Conservation (phyloP, 2,888 invertebrate genomes). For the Cerastoderma edule region DNA sequence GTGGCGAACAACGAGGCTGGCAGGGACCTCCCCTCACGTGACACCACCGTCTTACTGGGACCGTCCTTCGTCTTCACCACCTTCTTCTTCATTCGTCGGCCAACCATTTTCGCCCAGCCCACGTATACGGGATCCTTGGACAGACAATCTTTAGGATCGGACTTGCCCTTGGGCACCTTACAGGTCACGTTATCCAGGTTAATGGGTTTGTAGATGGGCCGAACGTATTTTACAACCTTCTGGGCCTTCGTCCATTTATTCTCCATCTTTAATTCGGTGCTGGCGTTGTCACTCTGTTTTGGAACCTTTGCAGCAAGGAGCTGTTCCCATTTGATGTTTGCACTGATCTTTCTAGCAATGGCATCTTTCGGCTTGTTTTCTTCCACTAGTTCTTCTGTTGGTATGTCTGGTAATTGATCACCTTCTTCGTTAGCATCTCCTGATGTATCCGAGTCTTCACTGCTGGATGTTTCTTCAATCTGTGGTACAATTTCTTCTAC, state of each 20-base stretch:
- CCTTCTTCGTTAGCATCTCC: constrained; percentile 7
- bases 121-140: constrained; percentile 48
- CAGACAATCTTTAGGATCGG: constrained; percentile 52
- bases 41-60: constrained; percentile 26
- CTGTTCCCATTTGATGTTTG: constrained; percentile 20
- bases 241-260: constrained; percentile 23
- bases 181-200: constrained; percentile 44
- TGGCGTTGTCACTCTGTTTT: background rate
- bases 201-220: constrained; percentile 46
- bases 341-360: constrained; percentile 8
- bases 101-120: constrained; percentile 56
- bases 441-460: constrained; percentile 6
- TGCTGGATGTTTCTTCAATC: background rate
- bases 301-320: background rate
- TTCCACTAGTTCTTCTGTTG: background rate
- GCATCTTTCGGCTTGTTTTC: too few species aligned
- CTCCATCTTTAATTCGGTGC: background rate
- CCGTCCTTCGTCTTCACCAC: constrained; percentile 15
- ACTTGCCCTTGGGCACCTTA: constrained; percentile 49
- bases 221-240: constrained; percentile 30
- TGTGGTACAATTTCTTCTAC: background rate
- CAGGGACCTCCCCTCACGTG: constrained; percentile 40
- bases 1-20: constrained; percentile 25
- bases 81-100: constrained; percentile 35
- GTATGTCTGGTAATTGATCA: background rate